These are phyloP conservation scores for Rachycentron canadum DNA, from an alignment of 2,797 vertebrate species.

Conservation along the genomic window DNA sequence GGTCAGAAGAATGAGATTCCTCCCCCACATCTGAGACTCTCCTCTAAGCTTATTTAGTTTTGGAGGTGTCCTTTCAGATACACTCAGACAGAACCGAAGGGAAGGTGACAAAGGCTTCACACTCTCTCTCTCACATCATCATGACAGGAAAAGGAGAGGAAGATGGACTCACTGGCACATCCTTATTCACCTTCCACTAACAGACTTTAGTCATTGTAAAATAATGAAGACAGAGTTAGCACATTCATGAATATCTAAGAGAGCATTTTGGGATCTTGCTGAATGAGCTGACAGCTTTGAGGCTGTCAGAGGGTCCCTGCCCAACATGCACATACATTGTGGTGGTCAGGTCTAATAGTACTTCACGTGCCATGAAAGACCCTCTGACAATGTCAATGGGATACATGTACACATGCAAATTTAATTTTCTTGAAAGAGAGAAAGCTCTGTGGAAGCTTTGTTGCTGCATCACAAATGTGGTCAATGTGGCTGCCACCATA, in stretches of 20 bases:
- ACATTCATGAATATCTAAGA: conserved; percentile 53
- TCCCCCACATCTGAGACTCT: conserved; percentile 56
- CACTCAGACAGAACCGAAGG: conserved; percentile 55
- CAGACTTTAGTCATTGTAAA: conserved; percentile 51
- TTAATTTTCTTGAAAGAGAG: conserved; percentile 22
- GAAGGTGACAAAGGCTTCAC: conserved; percentile 73
- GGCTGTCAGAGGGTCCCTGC: conserved; percentile 11
- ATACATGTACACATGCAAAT: conserved; percentile 26
- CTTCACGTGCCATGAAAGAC: not conserved
- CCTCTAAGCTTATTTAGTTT: conserved; percentile 66
- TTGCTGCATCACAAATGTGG: conserved; percentile 32
- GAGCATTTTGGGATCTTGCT: conserved; percentile 18
- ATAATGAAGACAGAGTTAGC: conserved; percentile 42
- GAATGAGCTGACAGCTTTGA: conserved; percentile 44
- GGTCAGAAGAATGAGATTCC: conserved; percentile 71
- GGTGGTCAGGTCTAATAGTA: not conserved
- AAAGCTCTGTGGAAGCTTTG: conserved; percentile 23
- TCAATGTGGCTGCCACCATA: conserved; percentile 45
- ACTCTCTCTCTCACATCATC: conserved; percentile 54
- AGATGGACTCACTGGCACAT: conserved; percentile 48
- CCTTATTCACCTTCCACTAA: conserved; percentile 48
- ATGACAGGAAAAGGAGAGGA: conserved; percentile 64
- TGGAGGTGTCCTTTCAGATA: conserved; percentile 58
- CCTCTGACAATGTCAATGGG: not conserved
- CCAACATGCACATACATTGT: conserved; percentile 15